Evolutionary conservation across 1,140 invertebrate species (phyloP).

Genomic region (Zaprionus davidi): DNA sequence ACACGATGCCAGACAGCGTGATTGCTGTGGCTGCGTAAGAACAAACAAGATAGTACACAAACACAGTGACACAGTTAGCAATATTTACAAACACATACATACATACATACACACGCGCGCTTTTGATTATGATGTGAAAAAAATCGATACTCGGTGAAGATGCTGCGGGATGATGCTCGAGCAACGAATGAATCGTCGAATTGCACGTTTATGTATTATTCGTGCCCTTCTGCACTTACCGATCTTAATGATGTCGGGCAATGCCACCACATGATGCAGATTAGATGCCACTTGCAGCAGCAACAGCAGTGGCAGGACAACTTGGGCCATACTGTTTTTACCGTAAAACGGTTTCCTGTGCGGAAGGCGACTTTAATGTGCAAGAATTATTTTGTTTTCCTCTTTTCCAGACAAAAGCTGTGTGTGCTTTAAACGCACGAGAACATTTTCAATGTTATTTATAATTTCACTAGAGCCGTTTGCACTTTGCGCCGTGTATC

Average conservation of each 20-base stretch:
- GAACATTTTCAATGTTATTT: slow-evolving; percentile 48
- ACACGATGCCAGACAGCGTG: background rate
- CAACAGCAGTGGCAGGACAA: slow-evolving; percentile 31
- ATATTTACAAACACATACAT: slow-evolving; percentile 37
- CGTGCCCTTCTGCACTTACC: slow-evolving; percentile 53
- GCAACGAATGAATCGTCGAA: background rate
- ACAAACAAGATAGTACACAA: slow-evolving; percentile 55
- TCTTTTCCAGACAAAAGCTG: background rate
- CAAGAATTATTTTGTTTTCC: slow-evolving; percentile 9
- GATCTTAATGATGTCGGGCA: slow-evolving; percentile 81
- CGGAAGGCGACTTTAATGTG: background rate
- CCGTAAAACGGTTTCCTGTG: slow-evolving; percentile 2
- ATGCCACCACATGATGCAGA: slow-evolving; percentile 30
- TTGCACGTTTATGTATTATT: background rate
- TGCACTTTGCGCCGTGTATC: slow-evolving; percentile 17
- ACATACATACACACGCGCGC: slow-evolving; percentile 46
- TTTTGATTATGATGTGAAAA: slow-evolving; percentile 70
- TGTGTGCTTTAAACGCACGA: slow-evolving; percentile 15
- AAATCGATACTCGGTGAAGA: slow-evolving; percentile 70
- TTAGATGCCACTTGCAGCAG: slow-evolving; percentile 52
- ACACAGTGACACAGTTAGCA: slow-evolving; percentile 35
- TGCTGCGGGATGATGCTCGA: slow-evolving; percentile 12
- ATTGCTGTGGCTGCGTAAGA: slow-evolving; percentile 24
- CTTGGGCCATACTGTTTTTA: slow-evolving; percentile 20
- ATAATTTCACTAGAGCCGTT: slow-evolving; percentile 8